A percentile compares a stretch with the other conserved stretches of the same genome.
Conservation (phyloP, 1,140 invertebrate species). For the Ridgeia piscesae region DNA sequence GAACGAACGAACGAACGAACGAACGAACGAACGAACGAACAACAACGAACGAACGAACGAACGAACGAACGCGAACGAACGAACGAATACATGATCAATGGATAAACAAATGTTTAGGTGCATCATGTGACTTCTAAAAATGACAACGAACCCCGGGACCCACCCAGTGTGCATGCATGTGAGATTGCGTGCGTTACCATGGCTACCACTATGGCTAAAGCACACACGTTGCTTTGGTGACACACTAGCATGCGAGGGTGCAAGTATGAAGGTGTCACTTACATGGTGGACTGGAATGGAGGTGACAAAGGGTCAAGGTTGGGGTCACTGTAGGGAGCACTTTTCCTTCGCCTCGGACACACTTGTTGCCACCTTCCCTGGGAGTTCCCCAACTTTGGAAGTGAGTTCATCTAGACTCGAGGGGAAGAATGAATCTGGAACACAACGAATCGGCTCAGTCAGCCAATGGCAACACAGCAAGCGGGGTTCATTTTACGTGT, state of each 20-base stretch:
- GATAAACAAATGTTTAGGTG: too few relatives aligned
- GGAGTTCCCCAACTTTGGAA: conserved; percentile 28
- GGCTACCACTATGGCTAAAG: not conserved
- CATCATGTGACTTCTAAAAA: too few relatives aligned
- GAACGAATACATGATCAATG: too few relatives aligned
- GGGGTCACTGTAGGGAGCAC: conserved; percentile 26
- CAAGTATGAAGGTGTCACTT: not conserved
- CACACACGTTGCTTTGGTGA: not conserved
- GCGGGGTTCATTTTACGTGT: not conserved
- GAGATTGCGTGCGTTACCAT: not conserved
- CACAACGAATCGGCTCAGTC: not conserved
- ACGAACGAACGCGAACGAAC: too few relatives aligned
- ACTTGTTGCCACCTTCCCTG: conserved; percentile 28
- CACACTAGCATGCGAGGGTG: not conserved
- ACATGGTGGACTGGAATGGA: conserved; percentile 3
- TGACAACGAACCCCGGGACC: not conserved
- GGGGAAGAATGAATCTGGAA: conserved; percentile 27
- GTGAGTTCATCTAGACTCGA: conserved; percentile 28
- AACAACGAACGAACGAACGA: too few relatives aligned
- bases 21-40: too few relatives aligned
- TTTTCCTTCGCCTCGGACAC: conserved; percentile 30
- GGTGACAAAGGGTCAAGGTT: not conserved
- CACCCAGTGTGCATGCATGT: not conserved
- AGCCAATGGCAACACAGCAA: not conserved
- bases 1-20: not conserved